Evolutionary conservation across 2,797 vertebrate species (phyloP), one percentile per base, ranked within the genome.

Genomic region (Galago senegalensis): DNA sequence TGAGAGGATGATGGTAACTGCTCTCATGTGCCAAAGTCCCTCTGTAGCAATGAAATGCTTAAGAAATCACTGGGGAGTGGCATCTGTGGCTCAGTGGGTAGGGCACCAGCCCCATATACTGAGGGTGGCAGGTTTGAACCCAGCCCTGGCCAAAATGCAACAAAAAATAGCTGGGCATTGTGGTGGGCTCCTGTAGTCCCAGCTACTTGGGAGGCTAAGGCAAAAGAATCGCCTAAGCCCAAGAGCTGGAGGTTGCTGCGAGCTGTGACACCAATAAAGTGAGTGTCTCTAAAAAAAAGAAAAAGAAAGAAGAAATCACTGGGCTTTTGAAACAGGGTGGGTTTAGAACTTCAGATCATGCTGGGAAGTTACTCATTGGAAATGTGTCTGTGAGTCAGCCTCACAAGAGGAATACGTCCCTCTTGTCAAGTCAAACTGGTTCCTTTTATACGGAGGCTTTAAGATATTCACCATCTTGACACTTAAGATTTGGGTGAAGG

Each of bases 331-430:
- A 23, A 40, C 21, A 13, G 3, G 2, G 1, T 84, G 13, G 12
- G 1, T 93, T 89, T 93, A n/a, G 82, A 40, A 91, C 70, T 92
- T 96, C 29, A 85, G 49, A 60, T 92, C 46, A 40, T 37, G 60
- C 58, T 37, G 72, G 49, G 53, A 91, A 81, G 40, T 65, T 69
- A 29, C 67, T 93, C 34, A 29, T 5, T 60, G 46, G 34, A 79
- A 87, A 93, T 11, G 16, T 40, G 29, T 27, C 18, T 77, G 31
- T 23, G 12, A 92, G 43, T 76, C 37, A 43, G 53, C 31, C 37
- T 85, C 4, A 40, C 7, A 80, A 84, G 20, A 12, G 23, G 4
- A 89, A 13, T 56, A 31, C 4, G 23, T 23, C 7, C 29, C 29
- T 81, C 34, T 73, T 81, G 43, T 25, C 31, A 85, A 89, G 40